phyloP scores from a whole-genome alignment of 2,888 invertebrate genomes.

The Parnassius smintheus region DNA sequence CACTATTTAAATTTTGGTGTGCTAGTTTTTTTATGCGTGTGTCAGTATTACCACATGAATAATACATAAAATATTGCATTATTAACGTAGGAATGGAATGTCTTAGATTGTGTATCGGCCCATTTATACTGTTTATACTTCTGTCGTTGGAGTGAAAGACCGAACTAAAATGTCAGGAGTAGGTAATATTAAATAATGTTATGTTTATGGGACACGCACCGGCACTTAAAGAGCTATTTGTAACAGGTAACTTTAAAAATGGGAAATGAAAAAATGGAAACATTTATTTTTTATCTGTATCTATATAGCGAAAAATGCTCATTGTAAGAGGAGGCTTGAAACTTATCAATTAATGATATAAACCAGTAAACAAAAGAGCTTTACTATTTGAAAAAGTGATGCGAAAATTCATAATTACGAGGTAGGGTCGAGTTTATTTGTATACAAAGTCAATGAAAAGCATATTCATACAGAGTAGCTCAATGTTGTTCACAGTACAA shows the following conservation, averaged over 20 bases:
- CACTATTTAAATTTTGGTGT: neutral
- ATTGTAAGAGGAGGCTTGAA: neutral
- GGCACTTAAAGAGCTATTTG: constrained; percentile 24
- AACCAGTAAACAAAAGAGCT: constrained; percentile 8
- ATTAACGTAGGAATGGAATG: constrained; percentile 27
- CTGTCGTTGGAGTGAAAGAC: constrained; percentile 30
- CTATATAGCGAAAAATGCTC: neutral
- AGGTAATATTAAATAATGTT: constrained; percentile 42
- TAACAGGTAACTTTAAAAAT: constrained; percentile 13
- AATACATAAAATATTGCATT: constrained; percentile 26
- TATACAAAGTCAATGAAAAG: constrained; percentile 25
- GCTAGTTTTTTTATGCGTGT: constrained; percentile 10
- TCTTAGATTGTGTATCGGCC: constrained; percentile 22
- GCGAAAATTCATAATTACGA: constrained; percentile 22
- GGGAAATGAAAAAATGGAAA: neutral
- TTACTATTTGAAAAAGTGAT: constrained; percentile 19
- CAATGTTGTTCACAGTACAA: constrained; percentile 26
- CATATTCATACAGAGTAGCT: constrained; percentile 22
- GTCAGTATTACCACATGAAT: constrained; percentile 23
- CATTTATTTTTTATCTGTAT: neutral
- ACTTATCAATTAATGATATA: neutral
- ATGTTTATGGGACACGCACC: constrained; percentile 33
- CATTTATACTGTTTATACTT: constrained; percentile 23
- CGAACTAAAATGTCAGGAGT: constrained; percentile 36
- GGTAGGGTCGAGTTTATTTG: constrained; percentile 23